Evolutionary conservation across 2,797 vertebrate species (phyloP).

Genomic region (Oryzias sinensis): DNA sequence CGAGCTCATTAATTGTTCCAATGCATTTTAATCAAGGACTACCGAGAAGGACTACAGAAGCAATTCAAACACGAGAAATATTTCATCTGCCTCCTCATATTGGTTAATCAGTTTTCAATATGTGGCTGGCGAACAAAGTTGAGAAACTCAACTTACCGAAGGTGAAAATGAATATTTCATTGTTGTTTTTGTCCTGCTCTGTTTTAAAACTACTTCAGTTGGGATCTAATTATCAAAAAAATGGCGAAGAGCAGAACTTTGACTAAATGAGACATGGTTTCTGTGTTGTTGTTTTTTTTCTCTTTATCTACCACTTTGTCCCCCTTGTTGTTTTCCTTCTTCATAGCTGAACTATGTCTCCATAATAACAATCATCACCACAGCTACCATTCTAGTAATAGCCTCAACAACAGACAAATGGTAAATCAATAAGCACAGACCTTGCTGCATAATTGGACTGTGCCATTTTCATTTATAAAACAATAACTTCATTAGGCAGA

Average conservation of each 20-base stretch:
- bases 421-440: constrained; percentile 66
- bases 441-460: constrained; percentile 54
- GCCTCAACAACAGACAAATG: constrained; percentile 64
- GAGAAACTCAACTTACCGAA: constrained; percentile 21
- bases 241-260: constrained; percentile 13
- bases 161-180: constrained; percentile 14
- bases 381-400: constrained; percentile 40
- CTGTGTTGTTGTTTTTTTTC: constrained; percentile 12
- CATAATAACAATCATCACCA: constrained; percentile 59
- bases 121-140: constrained; percentile 17
- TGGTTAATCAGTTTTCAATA: constrained; percentile 42
- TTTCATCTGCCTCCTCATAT: constrained; percentile 36
- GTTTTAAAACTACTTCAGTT: no score
- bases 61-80: constrained; percentile 13
- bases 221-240: no score
- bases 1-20: constrained; percentile 55
- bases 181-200: no score
- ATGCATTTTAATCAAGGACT: constrained; percentile 60
- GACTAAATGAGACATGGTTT: constrained; percentile 10
- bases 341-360: constrained; percentile 36
- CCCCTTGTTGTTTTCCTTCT: background rate
- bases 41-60: constrained; percentile 28
- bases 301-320: constrained; percentile 4
- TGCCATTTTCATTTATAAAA: constrained; percentile 46
- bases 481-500: constrained; percentile 57